phyloP scores from a whole-genome alignment of 2,113 vertebrate genomes.

The Psittacula cyanocephala region DNA sequence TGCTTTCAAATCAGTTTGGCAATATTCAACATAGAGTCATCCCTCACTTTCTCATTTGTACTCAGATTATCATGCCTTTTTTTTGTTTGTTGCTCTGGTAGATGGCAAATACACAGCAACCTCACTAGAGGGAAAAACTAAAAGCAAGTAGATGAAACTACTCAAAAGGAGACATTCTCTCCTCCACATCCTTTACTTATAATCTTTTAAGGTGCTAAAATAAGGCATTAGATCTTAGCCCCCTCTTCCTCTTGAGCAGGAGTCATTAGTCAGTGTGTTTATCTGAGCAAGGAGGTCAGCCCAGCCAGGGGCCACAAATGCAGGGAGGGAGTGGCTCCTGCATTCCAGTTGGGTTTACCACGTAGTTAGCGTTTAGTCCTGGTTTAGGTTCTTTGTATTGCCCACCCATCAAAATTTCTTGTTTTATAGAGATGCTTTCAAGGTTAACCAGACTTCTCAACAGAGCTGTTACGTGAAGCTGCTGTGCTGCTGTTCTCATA shows the following conservation, averaged over 20 bases:
- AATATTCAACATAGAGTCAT: not conserved
- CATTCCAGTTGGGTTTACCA: not conserved
- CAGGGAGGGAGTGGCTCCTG: rapidly evolving
- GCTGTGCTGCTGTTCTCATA: not conserved
- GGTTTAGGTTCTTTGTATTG: not conserved
- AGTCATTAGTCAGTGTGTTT: not conserved
- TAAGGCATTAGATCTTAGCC: not conserved
- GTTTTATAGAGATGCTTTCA: not conserved
- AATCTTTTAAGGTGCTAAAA: not conserved
- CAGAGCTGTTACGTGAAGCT: not conserved
- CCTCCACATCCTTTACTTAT: not conserved
- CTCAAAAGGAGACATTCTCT: not conserved
- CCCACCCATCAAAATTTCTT: not conserved
- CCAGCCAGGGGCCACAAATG: rapidly evolving
- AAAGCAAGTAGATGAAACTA: not conserved
- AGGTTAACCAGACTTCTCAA: not conserved
- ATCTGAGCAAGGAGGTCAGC: rapidly evolving
- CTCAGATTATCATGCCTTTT: not conserved
- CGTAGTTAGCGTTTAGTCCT: not conserved
- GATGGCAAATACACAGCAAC: not conserved
- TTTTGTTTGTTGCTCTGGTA: not conserved
- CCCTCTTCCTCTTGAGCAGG: not conserved
- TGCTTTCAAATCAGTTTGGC: not conserved
- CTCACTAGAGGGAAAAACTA: not conserved
- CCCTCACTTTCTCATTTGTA: not conserved